phyloP scores from a whole-genome alignment of 1,140 invertebrate genomes.

The Dendroctonus valens region DNA sequence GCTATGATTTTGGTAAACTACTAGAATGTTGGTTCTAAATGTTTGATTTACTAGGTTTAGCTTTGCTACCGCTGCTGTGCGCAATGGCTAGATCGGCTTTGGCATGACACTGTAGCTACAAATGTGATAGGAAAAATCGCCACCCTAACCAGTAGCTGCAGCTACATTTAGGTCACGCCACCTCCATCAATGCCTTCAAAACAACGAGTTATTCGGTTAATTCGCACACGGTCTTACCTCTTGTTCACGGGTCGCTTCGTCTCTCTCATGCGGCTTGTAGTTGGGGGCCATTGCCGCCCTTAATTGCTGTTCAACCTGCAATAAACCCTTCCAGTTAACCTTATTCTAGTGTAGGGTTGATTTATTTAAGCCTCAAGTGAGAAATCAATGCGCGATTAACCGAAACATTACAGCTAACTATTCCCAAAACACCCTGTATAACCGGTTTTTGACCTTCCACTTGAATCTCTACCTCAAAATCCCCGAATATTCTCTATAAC shows the following conservation, averaged over 20 bases:
- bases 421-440: too few relatives aligned
- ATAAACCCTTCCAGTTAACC: not conserved
- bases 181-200: conserved; percentile 27
- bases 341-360: too few relatives aligned
- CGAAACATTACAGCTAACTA: too few relatives aligned
- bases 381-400: too few relatives aligned
- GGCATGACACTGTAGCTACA: conserved; percentile 31
- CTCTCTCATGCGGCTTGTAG: conserved; percentile 77
- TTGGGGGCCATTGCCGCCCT: conserved; percentile 76
- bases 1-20: not conserved
- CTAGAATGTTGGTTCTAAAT: conserved; percentile 14
- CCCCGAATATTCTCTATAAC: too few relatives aligned
- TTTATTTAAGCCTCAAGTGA: too few relatives aligned
- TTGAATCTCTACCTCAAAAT: too few relatives aligned
- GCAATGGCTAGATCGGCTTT: conserved; percentile 29
- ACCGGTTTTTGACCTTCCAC: too few relatives aligned
- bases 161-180: conserved; percentile 37
- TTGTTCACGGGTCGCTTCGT: conserved; percentile 81
- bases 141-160: too few relatives aligned
- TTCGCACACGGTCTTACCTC: conserved; percentile 70
- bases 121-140: too few relatives aligned
- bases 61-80: conserved; percentile 40
- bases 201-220: conserved; percentile 32
- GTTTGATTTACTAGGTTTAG: conserved; percentile 32
- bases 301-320: conserved; percentile 77